Conservation (phyloP, 30 jellyfish, hydroid and myxozoan species). For the Aurelia sp. region DNA sequence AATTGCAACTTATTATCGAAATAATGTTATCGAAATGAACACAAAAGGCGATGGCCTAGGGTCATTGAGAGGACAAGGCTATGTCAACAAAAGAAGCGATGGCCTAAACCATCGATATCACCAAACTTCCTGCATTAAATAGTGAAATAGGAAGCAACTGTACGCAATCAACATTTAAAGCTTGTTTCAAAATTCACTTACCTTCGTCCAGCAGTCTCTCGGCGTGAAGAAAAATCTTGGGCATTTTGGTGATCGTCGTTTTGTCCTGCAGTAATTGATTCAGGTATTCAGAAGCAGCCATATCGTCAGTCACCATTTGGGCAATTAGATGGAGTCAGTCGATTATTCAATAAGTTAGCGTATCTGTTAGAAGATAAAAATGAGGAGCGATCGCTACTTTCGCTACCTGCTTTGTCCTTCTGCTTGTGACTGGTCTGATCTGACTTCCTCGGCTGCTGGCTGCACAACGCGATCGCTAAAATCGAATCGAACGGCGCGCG, state of each 20-base stretch:
- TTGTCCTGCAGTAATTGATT: slow-evolving; percentile 95
- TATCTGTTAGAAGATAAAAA: slow-evolving; percentile 47
- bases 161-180: background rate
- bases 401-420: slow-evolving; percentile 38
- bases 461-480: background rate
- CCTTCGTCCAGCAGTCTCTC: slow-evolving; percentile 99
- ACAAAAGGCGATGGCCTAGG: too few relatives aligned
- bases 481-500: slow-evolving; percentile 62
- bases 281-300: slow-evolving; percentile 98
- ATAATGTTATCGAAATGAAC: too few relatives aligned
- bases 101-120: background rate
- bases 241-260: slow-evolving; percentile 96
- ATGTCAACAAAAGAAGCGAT: background rate
- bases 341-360: slow-evolving; percentile 49
- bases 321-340: slow-evolving; percentile 60
- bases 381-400: slow-evolving; percentile 1
- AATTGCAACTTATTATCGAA: too few relatives aligned
- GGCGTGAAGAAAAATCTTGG: slow-evolving; percentile 95
- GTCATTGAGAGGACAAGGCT: too few relatives aligned
- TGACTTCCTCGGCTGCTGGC: too few relatives aligned
- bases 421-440: background rate
- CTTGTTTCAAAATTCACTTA: slow-evolving; percentile 21
- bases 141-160: background rate
- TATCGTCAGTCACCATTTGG: slow-evolving; percentile 93
- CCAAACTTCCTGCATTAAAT: too few relatives aligned